Percentiles rank a stretch among this genome's conserved stretches.
Evolutionary conservation across 2,113 vertebrate species (phyloP).

Genomic region (Silurus meridionalis): DNA sequence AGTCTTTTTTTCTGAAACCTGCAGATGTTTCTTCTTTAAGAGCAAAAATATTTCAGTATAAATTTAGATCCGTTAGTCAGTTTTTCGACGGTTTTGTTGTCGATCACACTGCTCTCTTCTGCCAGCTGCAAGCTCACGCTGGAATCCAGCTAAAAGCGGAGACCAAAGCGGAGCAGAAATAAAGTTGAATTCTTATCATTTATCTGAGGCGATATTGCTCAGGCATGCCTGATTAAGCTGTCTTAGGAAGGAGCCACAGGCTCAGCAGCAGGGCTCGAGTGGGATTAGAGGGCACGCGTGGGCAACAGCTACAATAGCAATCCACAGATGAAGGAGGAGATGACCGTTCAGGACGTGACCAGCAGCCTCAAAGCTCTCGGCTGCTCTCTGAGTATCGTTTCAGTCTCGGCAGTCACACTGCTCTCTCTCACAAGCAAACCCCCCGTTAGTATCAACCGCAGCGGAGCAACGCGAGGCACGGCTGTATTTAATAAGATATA

Average conservation of each 20-base stretch:
- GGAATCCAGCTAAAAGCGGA: neutral
- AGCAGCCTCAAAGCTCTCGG: slow-evolving; percentile 35
- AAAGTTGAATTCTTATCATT: slow-evolving; percentile 53
- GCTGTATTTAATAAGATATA: slow-evolving; percentile 54
- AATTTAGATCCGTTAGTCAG: neutral
- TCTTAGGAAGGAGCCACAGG: slow-evolving; percentile 51
- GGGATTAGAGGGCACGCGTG: slow-evolving; percentile 52
- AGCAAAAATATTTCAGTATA: neutral
- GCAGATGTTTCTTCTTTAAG: neutral
- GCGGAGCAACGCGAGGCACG: slow-evolving; percentile 33
- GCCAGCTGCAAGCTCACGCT: neutral
- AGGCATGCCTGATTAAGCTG: slow-evolving; percentile 52
- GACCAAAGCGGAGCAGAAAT: slow-evolving; percentile 44
- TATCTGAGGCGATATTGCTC: slow-evolving; percentile 49
- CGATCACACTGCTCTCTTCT: neutral
- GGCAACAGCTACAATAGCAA: slow-evolving; percentile 29
- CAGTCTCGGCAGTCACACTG: slow-evolving; percentile 25
- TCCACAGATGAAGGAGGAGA: slow-evolving; percentile 44
- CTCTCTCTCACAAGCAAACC: neutral
- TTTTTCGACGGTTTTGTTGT: neutral
- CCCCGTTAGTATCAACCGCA: neutral
- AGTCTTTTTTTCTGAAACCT: neutral
- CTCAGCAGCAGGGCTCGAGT: slow-evolving; percentile 50
- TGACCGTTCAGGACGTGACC: slow-evolving; percentile 44
- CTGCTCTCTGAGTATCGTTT: slow-evolving; percentile 4